Percentiles rank a stretch among this genome's conserved stretches.
phyloP scores from a whole-genome alignment of 2,797 vertebrate species.

The Falco berigora region DNA sequence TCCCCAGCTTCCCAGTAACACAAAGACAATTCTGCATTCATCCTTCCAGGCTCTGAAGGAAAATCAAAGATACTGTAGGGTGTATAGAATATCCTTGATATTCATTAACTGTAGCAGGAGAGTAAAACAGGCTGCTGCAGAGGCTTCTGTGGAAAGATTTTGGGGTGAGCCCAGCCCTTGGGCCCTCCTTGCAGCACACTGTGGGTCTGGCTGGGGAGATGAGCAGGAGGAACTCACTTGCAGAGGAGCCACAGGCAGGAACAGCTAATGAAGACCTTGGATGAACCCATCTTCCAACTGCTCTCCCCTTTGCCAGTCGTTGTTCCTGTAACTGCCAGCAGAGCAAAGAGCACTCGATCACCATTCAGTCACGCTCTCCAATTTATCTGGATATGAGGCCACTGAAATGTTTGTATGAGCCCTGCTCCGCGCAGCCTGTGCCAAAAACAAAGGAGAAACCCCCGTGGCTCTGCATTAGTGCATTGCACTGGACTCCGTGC shows the following conservation, averaged over 20 bases:
- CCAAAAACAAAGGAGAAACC: background rate
- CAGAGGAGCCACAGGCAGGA: background rate
- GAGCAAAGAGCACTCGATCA: background rate
- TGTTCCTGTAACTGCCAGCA: background rate
- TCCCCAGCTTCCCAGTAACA: background rate
- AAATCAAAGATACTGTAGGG: background rate
- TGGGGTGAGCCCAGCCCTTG: background rate
- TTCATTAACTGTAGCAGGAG: background rate
- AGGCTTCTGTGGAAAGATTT: background rate
- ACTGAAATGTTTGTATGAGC: background rate
- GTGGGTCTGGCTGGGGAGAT: background rate
- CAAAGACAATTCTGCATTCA: background rate
- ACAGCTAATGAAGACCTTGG: background rate
- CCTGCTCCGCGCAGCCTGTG: background rate
- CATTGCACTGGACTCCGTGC: background rate
- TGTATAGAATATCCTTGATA: background rate
- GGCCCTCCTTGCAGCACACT: background rate
- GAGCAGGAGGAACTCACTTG: background rate
- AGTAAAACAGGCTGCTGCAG: background rate
- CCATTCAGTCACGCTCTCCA: accelerated
- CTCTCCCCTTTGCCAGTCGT: background rate
- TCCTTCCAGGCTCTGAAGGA: background rate
- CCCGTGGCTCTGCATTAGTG: background rate
- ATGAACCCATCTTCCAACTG: background rate
- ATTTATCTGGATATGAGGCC: background rate